Conservation (phyloP, 2,888 invertebrate species). For the Griposia aprilina region DNA sequence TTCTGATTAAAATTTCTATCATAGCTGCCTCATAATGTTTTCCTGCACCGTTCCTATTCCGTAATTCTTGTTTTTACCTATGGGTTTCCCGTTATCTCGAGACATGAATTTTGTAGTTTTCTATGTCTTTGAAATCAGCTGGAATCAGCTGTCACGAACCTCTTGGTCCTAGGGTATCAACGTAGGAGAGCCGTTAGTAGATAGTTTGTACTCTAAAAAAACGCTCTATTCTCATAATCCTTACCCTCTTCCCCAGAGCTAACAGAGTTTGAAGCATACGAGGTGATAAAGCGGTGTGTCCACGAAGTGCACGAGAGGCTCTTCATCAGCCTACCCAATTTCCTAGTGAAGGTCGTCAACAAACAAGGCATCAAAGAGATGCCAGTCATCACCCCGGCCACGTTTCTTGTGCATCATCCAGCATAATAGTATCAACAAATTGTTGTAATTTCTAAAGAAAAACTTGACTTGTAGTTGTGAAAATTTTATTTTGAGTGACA, state of each 20-base stretch:
- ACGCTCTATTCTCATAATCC: neutral
- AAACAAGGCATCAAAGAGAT: constrained; percentile 94
- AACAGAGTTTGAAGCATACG: constrained; percentile 94
- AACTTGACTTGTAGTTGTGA: too few relatives aligned
- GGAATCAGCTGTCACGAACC: neutral
- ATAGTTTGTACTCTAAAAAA: neutral
- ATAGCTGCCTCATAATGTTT: neutral
- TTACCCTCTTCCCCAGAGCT: constrained; percentile 89
- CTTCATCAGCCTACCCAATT: constrained; percentile 96
- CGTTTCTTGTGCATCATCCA: constrained; percentile 34
- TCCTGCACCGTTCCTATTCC: neutral
- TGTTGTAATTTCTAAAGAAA: too few relatives aligned
- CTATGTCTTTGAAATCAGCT: too few relatives aligned
- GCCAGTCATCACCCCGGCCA: constrained; percentile 90
- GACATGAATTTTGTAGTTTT: neutral
- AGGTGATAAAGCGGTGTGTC: constrained; percentile 95
- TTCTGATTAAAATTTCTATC: neutral
- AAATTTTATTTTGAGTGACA: too few relatives aligned
- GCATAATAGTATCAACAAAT: neutral
- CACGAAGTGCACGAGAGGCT: constrained; percentile 96
- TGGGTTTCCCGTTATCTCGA: too few relatives aligned
- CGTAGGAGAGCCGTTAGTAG: too few relatives aligned
- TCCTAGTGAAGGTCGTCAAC: constrained; percentile 96
- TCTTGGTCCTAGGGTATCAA: neutral
- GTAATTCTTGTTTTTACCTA: neutral